phyloP scores from a whole-genome alignment of 2,888 invertebrate species.

The Perizoma flavofasciatum region DNA sequence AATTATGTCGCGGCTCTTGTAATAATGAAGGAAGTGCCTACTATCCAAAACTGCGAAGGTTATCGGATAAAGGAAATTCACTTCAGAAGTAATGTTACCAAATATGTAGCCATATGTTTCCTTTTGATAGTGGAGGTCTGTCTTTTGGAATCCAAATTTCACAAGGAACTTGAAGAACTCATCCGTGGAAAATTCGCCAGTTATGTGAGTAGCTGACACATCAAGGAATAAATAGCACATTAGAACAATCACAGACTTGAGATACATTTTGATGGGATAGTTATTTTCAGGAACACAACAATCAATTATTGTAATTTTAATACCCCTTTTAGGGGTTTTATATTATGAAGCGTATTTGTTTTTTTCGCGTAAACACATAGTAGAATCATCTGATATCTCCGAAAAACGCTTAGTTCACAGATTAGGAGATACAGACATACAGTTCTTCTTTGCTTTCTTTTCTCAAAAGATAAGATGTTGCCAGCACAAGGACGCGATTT shows the following conservation, averaged over 20 bases:
- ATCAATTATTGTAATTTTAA: too few species aligned
- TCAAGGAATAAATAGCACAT: conserved; percentile 54
- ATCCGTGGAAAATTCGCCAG: conserved; percentile 73
- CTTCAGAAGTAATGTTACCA: conserved; percentile 94
- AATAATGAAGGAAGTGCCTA: conserved; percentile 94
- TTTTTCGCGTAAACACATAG: too few species aligned
- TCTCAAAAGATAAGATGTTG: too few species aligned
- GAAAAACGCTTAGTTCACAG: too few species aligned
- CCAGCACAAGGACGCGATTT: too few species aligned
- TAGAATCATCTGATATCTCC: too few species aligned
- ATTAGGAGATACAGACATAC: too few species aligned
- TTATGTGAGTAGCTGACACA: conserved; percentile 66
- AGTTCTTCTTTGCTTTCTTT: too few species aligned
- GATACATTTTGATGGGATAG: conserved; percentile 61
- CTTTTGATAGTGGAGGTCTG: conserved; percentile 92
- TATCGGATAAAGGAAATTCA: conserved; percentile 86
- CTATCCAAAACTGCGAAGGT: conserved; percentile 96
- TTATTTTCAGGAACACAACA: conserved; percentile 6
- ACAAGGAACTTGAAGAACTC: conserved; percentile 96
- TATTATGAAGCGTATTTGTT: too few species aligned
- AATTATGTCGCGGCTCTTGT: conserved; percentile 87
- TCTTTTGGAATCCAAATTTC: conserved; percentile 98
- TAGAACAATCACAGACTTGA: conserved; percentile 56
- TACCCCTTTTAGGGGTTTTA: too few species aligned
- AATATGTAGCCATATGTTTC: conserved; percentile 97